Conservation (phyloP, 2,113 vertebrate genomes). For the Ursus arctos region DNA sequence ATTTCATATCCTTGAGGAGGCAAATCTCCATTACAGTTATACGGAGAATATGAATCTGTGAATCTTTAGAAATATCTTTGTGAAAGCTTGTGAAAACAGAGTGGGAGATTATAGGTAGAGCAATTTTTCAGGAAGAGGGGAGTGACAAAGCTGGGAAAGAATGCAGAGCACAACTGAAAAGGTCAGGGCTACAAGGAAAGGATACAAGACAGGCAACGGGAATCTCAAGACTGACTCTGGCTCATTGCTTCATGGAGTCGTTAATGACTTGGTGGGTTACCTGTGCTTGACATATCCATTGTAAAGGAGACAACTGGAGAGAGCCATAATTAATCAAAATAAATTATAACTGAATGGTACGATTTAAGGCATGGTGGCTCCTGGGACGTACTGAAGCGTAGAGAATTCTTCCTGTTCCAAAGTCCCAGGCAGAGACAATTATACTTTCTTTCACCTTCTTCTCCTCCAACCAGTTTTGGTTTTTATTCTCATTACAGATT, state of each 20-base stretch:
- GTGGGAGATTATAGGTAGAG: background rate
- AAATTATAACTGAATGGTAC: background rate
- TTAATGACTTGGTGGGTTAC: background rate
- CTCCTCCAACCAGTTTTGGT: background rate
- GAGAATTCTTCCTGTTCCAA: background rate
- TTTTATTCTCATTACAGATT: background rate
- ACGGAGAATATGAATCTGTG: background rate
- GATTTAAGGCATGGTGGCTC: background rate
- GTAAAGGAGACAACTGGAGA: background rate
- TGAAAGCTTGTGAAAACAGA: background rate
- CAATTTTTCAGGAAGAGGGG: background rate
- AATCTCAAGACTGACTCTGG: background rate
- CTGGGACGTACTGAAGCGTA: background rate
- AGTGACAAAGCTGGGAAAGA: background rate
- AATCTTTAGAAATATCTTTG: background rate
- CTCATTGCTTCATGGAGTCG: background rate
- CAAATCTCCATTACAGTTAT: background rate
- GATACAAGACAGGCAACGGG: background rate
- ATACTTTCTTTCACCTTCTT: background rate
- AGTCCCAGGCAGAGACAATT: background rate
- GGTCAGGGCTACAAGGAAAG: accelerated
- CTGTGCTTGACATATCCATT: background rate
- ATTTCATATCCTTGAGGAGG: background rate
- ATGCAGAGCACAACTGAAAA: background rate
- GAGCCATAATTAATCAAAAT: slow-evolving; percentile 29